Base-by-base conservation (phyloP, 2,113 vertebrate genomes). In the Phaetusa simplex region DNA sequence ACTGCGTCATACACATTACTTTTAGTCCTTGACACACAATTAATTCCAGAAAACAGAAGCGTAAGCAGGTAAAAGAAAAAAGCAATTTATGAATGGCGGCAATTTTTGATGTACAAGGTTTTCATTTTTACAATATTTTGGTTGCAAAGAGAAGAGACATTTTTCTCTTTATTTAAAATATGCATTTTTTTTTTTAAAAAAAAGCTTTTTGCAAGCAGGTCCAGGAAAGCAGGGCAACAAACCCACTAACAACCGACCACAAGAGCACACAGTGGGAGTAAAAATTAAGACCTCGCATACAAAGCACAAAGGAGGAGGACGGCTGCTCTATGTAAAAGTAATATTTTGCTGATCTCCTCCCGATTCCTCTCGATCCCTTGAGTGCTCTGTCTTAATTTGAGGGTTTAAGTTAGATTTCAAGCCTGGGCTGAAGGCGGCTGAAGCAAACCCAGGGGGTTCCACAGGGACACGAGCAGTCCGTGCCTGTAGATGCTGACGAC, bases 21-120 rank as follows among this genome's bases (percentile, higher is more conserved):
- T 95, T 95, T 73, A 93, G 78, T 84, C 71, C 59, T 82, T 96
- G 71, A 93, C 78, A 94, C 79, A 90, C 61, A 97, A 96, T 93
- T 89, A 95, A 90, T 92, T 94, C 86, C 94, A 98, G 90, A 97
- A 97, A 94, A 94, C 94, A 91, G 58, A 87, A 85, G 62, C 17
- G 0, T 50, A 79, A 93, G 79, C 82, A 97, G 96, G 95, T 95
- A 96, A 96, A 89, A 80, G 40, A 67, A 83, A 83, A 89, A 82
- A 76, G 26, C 24, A 85, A 50, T 62, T 91, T 77, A 91, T 29
- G 53, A 91, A 93, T 2, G 17, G 76, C 64, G 92, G 65, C 36
- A 91, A 73, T 40, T 70, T 7, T 38, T 50, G 23, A 64, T 1
- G 0, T 12, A 91, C 2, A 6, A 38, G 22, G 21, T 38, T 93